Evolutionary conservation across 2,113 vertebrate species (phyloP), one percentile per base, ranked within the genome.

Genomic region (Nesogale talazaci): DNA sequence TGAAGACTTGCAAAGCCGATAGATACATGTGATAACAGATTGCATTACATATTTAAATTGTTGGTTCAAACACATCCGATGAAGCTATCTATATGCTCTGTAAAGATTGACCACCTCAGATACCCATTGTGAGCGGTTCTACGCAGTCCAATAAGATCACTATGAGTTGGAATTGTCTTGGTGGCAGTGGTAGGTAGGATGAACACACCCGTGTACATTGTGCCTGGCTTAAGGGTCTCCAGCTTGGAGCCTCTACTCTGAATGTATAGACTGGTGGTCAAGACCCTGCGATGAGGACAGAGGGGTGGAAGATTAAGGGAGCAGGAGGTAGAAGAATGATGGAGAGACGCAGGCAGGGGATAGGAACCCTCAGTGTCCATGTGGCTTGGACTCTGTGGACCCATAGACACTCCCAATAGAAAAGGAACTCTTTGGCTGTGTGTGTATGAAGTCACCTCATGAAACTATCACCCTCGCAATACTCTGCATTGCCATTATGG

Each of bases 401-500:
- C 11, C 38, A 38, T 80, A 74, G 63, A 72, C 12, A 88, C 42
- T 14, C 23, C 40, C 23, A 52, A 56, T 80, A 88, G 90, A 74
- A n/a, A 67, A 89, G 61, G 25, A 70, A 75, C 46, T 76, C 9
- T 63, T 87, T 70, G 81, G 34, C 82, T 63, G 11, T 17, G 6
- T 34, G 40, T 63, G 12, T 57, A 9, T 3, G 20, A 88, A 61
- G 88, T 69, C 4, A 83, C 80, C 52, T 61, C 86, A 89, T 87
- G 81, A 92, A 94, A 61, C n/a, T 61, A 82, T 46, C 75, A 79
- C 56, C 83, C 90, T 78, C 27, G 75, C 25, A 75, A 80, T 91
- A 81, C 92, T 91, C 96, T 94, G 76, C 67, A 92, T 78, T 72
- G 90, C 84, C 69, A 69, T n/a, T n/a, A n/a, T 67, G 84, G 57